Base-by-base conservation (phyloP, 2,888 invertebrate genomes). In the Eilema caniola region DNA sequence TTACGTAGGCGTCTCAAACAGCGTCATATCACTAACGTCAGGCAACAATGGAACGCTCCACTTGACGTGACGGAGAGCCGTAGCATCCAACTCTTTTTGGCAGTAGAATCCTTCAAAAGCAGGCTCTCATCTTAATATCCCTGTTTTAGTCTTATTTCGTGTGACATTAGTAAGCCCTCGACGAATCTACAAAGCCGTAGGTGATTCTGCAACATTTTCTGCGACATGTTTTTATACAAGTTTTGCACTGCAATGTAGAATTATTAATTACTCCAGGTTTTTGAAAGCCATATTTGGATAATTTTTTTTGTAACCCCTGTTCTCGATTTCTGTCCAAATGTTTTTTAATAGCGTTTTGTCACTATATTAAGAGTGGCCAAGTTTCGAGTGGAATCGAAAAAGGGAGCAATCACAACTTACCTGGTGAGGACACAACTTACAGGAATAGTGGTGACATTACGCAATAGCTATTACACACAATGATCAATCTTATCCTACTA, bases 91-190 rank as follows among this genome's bases (percentile, higher is more conserved):
- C 90, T 91, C 92, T 91, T 93, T 93, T 92, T 83, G 91, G 91
- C 87, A 83, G 81, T 76, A 85, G 85, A 86, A 89, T 89, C 86
- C 91, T 89, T 93, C 92, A 93, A 93, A 94, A 90, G 90, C 88
- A 66, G 78, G 80, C 93, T 92, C 92, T 92, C 91, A 90, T 93
- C 94, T 93, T 94, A 93, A 93, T 93, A 93, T 91, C 86, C 90
- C 88, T 89, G 91, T 93, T 94, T 93, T 92, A 92, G 89, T 92
- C 93, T 94, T 93, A 93, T 94, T 94, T 93, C 87, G 89, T 86
- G 90, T 91, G 91, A 92, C 93, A 92, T 92, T 92, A 93, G 87
- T 88, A 86, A 87, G 85, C 85, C 82, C 86, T 85, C 82, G 82
- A 66, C 79, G 80, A 77, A 82, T 74, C 86, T 87, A 89, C 83